Conservation (phyloP, 2,797 vertebrate species). For the Myotis myotis region DNA sequence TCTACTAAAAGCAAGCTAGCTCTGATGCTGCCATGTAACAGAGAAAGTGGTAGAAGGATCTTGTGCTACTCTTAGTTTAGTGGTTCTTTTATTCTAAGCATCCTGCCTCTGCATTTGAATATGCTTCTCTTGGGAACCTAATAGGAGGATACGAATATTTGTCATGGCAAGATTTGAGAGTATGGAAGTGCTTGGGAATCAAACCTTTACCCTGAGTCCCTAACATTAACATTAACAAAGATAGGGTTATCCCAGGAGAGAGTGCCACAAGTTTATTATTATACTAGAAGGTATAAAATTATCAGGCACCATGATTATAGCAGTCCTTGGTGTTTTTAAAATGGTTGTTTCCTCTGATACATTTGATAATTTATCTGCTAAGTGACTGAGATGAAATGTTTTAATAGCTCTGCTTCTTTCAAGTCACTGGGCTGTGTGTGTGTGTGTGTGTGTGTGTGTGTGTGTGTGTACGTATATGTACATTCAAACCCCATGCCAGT, state of each 20-base stretch:
- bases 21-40: neutral
- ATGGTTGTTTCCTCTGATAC: neutral
- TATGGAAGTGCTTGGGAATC: neutral
- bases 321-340: neutral
- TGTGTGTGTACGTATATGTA: neutral
- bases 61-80: neutral
- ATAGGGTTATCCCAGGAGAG: neutral
- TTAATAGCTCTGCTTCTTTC: neutral
- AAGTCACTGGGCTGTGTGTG: neutral
- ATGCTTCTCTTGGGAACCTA: neutral
- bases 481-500: neutral
- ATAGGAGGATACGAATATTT: neutral
- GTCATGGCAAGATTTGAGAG: neutral
- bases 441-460: neutral
- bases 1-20: neutral
- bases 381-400: neutral
- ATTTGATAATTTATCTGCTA: neutral
- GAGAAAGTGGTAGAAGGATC: neutral
- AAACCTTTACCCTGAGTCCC: neutral
- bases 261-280: neutral
- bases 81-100: conserved; percentile 7
- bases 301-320: neutral
- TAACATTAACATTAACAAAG: neutral
- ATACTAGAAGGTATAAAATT: neutral
- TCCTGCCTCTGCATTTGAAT: neutral